Evolutionary conservation across 2,888 invertebrate genomes (phyloP).

Genomic region (Amiota communis): DNA sequence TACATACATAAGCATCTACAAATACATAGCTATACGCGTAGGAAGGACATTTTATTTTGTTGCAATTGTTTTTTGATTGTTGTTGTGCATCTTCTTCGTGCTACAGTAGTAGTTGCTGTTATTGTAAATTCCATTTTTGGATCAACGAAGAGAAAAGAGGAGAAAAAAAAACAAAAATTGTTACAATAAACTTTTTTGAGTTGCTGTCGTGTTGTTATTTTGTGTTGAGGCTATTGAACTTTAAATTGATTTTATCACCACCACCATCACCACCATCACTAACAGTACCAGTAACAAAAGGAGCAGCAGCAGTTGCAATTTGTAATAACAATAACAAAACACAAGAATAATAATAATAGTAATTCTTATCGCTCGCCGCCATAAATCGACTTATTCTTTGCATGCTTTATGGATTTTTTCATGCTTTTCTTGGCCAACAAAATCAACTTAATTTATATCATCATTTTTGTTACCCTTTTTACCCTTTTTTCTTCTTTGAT

Average conservation of each 20-base stretch:
- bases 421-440: slow-evolving; percentile 19
- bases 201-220: not conserved
- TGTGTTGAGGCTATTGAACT: slow-evolving; percentile 57
- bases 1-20: not conserved
- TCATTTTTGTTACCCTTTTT: not conserved
- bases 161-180: not conserved
- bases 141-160: not conserved
- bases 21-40: slow-evolving; percentile 8
- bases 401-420: too few species aligned
- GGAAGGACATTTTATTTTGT: slow-evolving; percentile 17
- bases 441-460: slow-evolving; percentile 48
- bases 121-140: not conserved
- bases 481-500: not conserved
- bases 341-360: too few species aligned
- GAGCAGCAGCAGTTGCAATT: not conserved
- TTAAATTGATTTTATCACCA: slow-evolving; percentile 62
- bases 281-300: not conserved
- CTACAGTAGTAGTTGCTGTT: not conserved
- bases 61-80: not conserved
- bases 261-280: too few species aligned
- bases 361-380: too few species aligned
- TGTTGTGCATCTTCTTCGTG: not conserved
- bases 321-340: not conserved
- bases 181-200: slow-evolving; percentile 13
- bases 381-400: too few species aligned